phyloP scores from a whole-genome alignment of 2,113 vertebrate genomes.

The Grammomys dolichurus region DNA sequence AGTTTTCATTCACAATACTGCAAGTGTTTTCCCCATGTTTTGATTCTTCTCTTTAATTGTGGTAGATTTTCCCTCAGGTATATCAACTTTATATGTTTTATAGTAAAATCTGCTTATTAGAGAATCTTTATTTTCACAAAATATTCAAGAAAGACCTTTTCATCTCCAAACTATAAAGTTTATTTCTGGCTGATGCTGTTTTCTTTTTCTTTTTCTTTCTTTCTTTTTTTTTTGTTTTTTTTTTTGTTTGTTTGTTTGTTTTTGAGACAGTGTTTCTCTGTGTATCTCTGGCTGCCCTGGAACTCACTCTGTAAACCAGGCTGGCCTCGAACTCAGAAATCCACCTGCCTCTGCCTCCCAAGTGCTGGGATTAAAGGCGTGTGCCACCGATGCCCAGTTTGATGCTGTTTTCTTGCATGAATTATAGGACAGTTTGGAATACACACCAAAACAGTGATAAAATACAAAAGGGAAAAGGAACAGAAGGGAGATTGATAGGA shows the following conservation, averaged over 20 bases:
- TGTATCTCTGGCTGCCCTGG: too few species aligned
- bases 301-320: too few species aligned
- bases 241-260: too few species aligned
- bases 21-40: neutral
- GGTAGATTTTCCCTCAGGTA: neutral
- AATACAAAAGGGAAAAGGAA: neutral
- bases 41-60: constrained; percentile 14
- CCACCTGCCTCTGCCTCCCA: too few species aligned
- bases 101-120: constrained; percentile 21
- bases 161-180: constrained; percentile 29
- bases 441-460: neutral
- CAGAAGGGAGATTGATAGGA: too few species aligned
- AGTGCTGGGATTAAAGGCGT: too few species aligned
- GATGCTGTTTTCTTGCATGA: too few species aligned
- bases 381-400: too few species aligned
- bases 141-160: constrained; percentile 5
- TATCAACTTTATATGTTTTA: constrained; percentile 10
- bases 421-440: neutral
- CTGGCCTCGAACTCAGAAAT: too few species aligned
- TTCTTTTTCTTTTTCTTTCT: too few species aligned
- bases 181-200: neutral
- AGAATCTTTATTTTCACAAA: neutral
- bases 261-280: too few species aligned
- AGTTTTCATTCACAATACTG: neutral
- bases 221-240: too few species aligned